These are phyloP conservation scores for Euplexia lucipara DNA, from an alignment of 2,888 invertebrate species.

Conservation along the genomic window DNA sequence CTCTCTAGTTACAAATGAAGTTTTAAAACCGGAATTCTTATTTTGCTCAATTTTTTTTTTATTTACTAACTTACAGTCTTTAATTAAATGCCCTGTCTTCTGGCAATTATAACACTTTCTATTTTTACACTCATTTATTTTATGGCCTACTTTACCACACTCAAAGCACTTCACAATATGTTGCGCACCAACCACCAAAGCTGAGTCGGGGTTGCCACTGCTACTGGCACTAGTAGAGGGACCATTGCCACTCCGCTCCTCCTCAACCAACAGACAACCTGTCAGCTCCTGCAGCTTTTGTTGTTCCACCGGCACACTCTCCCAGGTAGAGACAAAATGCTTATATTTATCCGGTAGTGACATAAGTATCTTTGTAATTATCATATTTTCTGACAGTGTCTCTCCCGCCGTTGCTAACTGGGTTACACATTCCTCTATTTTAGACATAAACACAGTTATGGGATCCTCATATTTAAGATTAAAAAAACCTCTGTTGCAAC, in stretches of 20 bases:
- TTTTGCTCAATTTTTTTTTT: too few species aligned
- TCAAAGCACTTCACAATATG: too few species aligned
- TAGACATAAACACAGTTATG: not conserved
- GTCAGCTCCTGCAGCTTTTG: not conserved
- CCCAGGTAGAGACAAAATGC: conserved; percentile 1
- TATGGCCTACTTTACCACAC: too few species aligned
- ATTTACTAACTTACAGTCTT: too few species aligned
- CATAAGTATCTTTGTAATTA: conserved; percentile 4
- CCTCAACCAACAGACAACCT: not conserved
- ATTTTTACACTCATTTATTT: too few species aligned
- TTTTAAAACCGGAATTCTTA: too few species aligned
- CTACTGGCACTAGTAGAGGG: not conserved
- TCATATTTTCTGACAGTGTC: not conserved
- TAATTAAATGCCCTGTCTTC: too few species aligned
- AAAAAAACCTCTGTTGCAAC: conserved; percentile 1
- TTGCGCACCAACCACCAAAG: too few species aligned
- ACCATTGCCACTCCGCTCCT: not conserved
- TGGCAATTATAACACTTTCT: too few species aligned
- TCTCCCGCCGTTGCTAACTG: conserved; percentile 4
- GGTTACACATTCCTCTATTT: not conserved
- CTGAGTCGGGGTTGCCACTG: too few species aligned
- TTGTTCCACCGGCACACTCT: not conserved
- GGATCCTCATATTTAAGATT: not conserved
- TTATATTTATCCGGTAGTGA: conserved; percentile 4
- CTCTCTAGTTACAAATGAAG: too few species aligned